Conservation (phyloP, 2,797 vertebrate genomes). For the Sebastes wilsoni region DNA sequence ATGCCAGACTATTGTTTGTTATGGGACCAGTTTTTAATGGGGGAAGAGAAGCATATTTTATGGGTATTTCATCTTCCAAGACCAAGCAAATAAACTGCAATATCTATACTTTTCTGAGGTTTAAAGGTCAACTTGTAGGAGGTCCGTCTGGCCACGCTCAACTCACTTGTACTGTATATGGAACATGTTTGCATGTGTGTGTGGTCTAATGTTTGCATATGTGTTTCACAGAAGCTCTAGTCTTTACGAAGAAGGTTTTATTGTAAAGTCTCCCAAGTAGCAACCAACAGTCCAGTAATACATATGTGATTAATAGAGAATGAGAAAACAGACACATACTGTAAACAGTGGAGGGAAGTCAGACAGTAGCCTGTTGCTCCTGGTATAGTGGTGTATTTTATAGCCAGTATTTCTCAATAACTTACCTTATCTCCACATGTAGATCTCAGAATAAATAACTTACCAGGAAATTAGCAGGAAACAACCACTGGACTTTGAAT, state of each 20-base stretch:
- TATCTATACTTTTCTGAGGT: constrained; percentile 33
- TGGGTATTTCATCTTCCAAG: constrained; percentile 32
- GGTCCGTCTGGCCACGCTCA: constrained; percentile 35
- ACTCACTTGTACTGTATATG: constrained; percentile 28
- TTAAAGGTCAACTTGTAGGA: constrained; percentile 60
- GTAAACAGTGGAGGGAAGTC: neutral
- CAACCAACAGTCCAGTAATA: neutral
- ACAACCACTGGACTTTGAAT: neutral
- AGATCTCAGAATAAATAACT: neutral
- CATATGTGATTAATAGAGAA: neutral
- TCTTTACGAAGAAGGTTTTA: constrained; percentile 22
- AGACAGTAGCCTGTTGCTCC: neutral
- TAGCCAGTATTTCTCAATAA: neutral
- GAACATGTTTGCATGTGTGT: constrained; percentile 32
- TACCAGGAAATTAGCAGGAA: neutral
- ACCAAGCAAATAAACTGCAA: constrained; percentile 57
- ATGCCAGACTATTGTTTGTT: constrained; percentile 19
- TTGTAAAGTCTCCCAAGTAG: constrained; percentile 17
- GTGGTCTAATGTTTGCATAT: constrained; percentile 46
- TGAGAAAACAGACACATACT: neutral
- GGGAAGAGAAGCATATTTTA: constrained; percentile 26
- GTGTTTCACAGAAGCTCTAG: constrained; percentile 2
- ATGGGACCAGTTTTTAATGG: constrained; percentile 41
- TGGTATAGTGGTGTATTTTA: neutral
- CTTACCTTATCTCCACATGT: neutral